These are phyloP conservation scores for Aramus guarauna DNA, from an alignment of 2,113 vertebrate genomes.

Conservation along the genomic window DNA sequence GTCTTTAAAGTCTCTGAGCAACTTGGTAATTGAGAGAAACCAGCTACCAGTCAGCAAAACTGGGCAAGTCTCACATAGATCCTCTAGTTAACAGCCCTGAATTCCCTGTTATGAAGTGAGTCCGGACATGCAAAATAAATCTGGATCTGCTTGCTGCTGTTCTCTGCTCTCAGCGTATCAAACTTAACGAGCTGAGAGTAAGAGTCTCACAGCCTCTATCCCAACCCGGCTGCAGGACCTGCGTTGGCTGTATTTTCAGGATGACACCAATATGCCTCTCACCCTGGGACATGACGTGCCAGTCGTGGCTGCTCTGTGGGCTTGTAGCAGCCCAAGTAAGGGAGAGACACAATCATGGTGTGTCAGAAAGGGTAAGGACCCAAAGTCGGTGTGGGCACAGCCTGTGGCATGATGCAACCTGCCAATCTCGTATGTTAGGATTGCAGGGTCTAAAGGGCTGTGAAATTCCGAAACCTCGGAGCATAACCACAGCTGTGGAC, in stretches of 20 bases:
- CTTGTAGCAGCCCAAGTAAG: background rate
- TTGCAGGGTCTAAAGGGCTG: background rate
- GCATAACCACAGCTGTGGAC: background rate
- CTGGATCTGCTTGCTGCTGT: background rate
- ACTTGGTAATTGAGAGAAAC: background rate
- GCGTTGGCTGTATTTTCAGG: background rate
- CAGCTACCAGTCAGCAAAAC: background rate
- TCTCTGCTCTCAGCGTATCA: background rate
- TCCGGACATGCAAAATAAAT: background rate
- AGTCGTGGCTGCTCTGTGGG: background rate
- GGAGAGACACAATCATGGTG: fast-evolving
- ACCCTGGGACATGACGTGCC: fast-evolving
- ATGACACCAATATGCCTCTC: too few species aligned
- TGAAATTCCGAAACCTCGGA: background rate
- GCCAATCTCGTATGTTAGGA: fast-evolving
- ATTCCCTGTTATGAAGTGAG: background rate
- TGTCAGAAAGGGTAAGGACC: background rate
- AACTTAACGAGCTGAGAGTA: background rate
- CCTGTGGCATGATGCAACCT: background rate
- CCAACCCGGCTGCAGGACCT: background rate
- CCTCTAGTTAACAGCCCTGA: background rate
- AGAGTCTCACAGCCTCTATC: background rate
- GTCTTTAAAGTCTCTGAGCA: background rate
- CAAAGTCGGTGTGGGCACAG: too few species aligned
- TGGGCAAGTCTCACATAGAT: background rate